These are phyloP conservation scores for Machaerirhynchus nigripectus DNA, from an alignment of 2,113 vertebrate genomes.

Conservation along the genomic window DNA sequence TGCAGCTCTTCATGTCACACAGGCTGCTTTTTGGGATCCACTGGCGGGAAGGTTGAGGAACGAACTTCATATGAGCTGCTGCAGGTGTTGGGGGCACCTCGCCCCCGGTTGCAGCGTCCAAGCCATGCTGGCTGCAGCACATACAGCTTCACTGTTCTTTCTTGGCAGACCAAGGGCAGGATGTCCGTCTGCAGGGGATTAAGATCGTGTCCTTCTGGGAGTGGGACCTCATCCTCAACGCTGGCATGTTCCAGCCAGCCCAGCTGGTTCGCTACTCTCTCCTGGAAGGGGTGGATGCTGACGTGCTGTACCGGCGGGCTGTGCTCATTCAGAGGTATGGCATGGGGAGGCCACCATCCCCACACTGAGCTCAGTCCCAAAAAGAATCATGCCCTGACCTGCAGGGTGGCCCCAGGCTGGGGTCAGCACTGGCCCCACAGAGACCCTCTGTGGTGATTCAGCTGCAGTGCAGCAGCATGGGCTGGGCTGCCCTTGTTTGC, in stretches of 20 bases:
- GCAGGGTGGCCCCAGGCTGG: not conserved
- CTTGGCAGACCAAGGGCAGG: constrained; percentile 85
- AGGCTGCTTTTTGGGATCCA: not conserved
- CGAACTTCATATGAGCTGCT: not conserved
- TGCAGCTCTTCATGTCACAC: not conserved
- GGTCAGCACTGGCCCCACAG: not conserved
- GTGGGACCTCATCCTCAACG: constrained; percentile 85
- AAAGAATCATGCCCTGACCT: not conserved
- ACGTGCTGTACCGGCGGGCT: constrained; percentile 86
- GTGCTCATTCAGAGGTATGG: constrained; percentile 87
- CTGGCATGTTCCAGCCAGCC: constrained; percentile 86
- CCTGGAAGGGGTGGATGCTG: constrained; percentile 81
- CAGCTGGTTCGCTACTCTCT: constrained; percentile 90
- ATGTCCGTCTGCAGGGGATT: constrained; percentile 90
- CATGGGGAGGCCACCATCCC: not conserved
- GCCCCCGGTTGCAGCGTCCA: accelerated
- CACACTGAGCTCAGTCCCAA: accelerated
- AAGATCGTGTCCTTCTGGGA: constrained; percentile 92
- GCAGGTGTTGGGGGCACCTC: not conserved
- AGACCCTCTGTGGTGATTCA: not conserved
- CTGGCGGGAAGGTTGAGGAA: not conserved
- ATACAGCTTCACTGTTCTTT: not conserved
- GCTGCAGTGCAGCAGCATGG: accelerated
- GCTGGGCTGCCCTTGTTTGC: not conserved
- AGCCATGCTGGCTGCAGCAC: accelerated